Evolutionary conservation across 2,797 vertebrate species (phyloP).

Genomic region (Manis crassicaudata): DNA sequence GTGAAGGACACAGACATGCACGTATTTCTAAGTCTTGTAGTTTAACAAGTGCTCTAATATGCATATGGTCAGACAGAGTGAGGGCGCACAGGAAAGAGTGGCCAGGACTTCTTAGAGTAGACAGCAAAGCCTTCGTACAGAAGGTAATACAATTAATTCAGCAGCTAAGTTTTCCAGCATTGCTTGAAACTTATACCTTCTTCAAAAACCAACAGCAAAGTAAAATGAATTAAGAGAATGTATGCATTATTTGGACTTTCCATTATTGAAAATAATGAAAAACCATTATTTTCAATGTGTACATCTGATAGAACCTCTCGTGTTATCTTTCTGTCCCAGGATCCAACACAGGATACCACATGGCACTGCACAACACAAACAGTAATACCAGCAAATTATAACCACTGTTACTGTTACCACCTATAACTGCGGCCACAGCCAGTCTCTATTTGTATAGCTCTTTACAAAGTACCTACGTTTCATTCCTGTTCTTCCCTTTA

Average conservation of each 20-base stretch:
- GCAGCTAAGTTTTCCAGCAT: background rate
- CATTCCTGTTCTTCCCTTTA: background rate
- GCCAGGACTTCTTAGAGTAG: background rate
- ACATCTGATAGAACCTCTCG: background rate
- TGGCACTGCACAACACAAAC: background rate
- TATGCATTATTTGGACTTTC: background rate
- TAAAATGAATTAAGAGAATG: background rate
- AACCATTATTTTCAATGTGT: background rate
- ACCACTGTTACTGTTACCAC: background rate
- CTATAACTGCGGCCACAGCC: background rate
- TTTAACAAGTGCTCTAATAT: background rate
- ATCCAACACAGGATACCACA: background rate
- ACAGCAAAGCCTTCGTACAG: background rate
- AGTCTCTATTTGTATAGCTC: background rate
- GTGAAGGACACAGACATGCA: background rate
- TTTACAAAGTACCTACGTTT: background rate
- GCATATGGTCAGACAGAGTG: background rate
- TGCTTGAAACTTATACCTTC: background rate
- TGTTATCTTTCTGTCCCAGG: background rate
- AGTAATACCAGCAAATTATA: background rate
- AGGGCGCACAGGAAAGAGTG: background rate
- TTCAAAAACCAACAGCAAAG: background rate
- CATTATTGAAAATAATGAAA: no score
- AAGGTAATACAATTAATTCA: background rate
- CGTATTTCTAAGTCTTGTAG: background rate